Evolutionary conservation across 2,888 invertebrate genomes (phyloP).

Genomic region (Homarus gammarus): DNA sequence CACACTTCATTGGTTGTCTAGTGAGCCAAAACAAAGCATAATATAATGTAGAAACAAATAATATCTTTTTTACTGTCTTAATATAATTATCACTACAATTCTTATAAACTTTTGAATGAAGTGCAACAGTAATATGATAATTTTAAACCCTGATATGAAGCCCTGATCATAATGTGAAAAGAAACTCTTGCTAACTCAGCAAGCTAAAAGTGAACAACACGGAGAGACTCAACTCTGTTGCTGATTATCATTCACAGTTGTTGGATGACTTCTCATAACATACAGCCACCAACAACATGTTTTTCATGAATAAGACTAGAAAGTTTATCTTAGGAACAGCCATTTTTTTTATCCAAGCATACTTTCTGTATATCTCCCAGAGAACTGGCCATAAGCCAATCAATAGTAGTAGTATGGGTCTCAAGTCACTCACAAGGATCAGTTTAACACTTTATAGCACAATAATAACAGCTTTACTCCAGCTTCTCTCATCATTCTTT

Average conservation of each 20-base stretch:
- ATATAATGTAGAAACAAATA: background rate
- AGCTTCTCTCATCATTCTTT: background rate
- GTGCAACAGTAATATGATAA: constrained; percentile 19
- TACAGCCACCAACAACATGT: constrained; percentile 26
- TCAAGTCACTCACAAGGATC: background rate
- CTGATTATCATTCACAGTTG: constrained; percentile 34
- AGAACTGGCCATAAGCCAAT: background rate
- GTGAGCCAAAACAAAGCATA: background rate
- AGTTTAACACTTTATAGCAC: background rate
- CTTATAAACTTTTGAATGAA: constrained; percentile 4
- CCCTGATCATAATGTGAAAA: constrained; percentile 19
- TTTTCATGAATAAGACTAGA: background rate
- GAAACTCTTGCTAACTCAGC: background rate
- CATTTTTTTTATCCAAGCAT: constrained; percentile 25
- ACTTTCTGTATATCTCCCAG: background rate
- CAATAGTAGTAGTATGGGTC: background rate
- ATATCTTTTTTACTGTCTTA: background rate
- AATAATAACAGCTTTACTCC: background rate
- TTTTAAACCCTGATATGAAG: constrained; percentile 47
- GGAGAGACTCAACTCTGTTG: constrained; percentile 66
- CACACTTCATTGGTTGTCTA: constrained; percentile 20
- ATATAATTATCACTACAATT: background rate
- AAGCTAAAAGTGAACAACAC: constrained; percentile 34
- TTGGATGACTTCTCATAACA: constrained; percentile 11
- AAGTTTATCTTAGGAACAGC: constrained; percentile 1